Evolutionary conservation across 1,140 invertebrate species (phyloP).

Genomic region (fruit fly (Drosophila melanogaster)): Release_6_plus_ISO1_MT NT_033777.3:20547001-20547500

Average conservation of each 20-base stretch:
- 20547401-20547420: no score
- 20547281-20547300: conserved; percentile 31
- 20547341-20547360: conserved; percentile 26
- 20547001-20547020: conserved; percentile 12
- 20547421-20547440: no score
- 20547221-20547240: conserved; percentile 33
- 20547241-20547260: conserved; percentile 28
- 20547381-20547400: background rate
- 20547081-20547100: conserved; percentile 15
- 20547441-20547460: no score
- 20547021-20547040: conserved; percentile 1
- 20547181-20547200: conserved; percentile 48
- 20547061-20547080: conserved; percentile 16
- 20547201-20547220: conserved; percentile 30
- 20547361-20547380: conserved; percentile 20
- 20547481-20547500: no score
- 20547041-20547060: conserved; percentile 3
- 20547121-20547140: conserved; percentile 27
- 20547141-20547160: conserved; percentile 12
- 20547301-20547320: conserved; percentile 50
- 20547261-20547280: conserved; percentile 32
- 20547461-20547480: no score
- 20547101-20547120: conserved; percentile 37
- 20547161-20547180: conserved; percentile 38
- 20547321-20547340: conserved; percentile 27